Conservation (phyloP, 2,797 vertebrate species). For the Falco cherrug region DNA sequence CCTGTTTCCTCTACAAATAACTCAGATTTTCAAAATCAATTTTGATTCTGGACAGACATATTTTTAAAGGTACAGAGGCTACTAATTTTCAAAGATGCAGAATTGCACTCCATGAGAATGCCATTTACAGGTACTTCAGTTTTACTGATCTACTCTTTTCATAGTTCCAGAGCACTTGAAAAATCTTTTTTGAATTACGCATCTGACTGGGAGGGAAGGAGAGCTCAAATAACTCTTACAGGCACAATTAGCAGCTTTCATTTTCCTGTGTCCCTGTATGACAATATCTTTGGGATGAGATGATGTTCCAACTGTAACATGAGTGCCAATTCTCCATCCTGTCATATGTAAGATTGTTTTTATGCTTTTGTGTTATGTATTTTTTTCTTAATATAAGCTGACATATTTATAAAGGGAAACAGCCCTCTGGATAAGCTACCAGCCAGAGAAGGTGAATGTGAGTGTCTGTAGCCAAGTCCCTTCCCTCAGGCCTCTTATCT, state of each 20-base stretch:
- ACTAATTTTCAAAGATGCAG: background rate
- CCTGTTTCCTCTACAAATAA: background rate
- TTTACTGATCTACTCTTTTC: background rate
- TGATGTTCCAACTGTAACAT: background rate
- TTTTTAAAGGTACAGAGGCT: background rate
- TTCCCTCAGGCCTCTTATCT: constrained; percentile 3
- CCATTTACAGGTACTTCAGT: background rate
- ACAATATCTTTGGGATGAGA: background rate
- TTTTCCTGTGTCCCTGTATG: background rate
- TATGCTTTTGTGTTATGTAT: background rate
- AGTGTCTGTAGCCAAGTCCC: background rate
- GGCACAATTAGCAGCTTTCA: background rate
- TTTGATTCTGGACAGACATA: background rate
- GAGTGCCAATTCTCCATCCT: background rate
- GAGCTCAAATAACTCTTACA: background rate
- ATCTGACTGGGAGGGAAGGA: background rate
- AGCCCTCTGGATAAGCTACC: background rate
- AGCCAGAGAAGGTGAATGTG: background rate
- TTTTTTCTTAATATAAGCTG: constrained; percentile 19
- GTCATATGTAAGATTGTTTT: background rate
- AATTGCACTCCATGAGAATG: background rate
- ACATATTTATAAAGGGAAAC: constrained; percentile 31
- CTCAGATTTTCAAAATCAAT: background rate
- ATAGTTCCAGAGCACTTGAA: background rate
- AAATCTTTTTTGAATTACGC: background rate